Evolutionary conservation across 2,888 invertebrate genomes (phyloP), one percentile per base, ranked within the genome.

Genomic region (Trissolcus brochymenae): DNA sequence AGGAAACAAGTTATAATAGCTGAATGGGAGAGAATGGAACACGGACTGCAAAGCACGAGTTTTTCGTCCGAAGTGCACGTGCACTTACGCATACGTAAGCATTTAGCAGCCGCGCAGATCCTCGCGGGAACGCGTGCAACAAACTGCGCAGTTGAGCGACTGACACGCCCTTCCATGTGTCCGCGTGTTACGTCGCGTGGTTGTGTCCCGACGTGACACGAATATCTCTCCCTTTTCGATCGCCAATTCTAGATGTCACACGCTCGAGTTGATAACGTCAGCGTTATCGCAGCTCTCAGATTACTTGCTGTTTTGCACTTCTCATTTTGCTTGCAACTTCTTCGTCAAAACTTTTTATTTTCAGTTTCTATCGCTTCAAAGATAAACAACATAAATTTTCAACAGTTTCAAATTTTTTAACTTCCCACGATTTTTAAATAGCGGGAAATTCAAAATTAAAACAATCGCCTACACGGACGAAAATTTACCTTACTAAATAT

Each of bases 141-240:
- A 87, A 87, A 88, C 87, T 88, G 87, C 88, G 87, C 87, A 87
- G 87, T 87, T 84, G 85, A 86, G 83, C 84, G 82, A 80, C 81
- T 82, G 87, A 82, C 88, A 88, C 88, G 87, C 88, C 87, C 87
- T 87, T 85, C 85, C 83, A 82, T 82, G 83, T 86, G 86, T 84
- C 53, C 86, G 84, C 84, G 83, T 83, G 86, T 84, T 85, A 83
- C 66, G 83, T 83, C 85, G 83, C 84, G 82, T 84, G 83, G 83
- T 19, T 82, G 51, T 19, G 56, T 41, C 43, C 59, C 35, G 59
- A 71, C 54, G 46, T 66, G 55, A 73, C 65, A 72, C 66, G 66
- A 54, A 29, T 25, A 46, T 54, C 35, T 61, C 49, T 29, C 54
- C 64, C 60, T 62, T 46, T 59, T 50, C 35, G 19, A 35, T 43